A percentile compares a stretch with the other conserved stretches of the same genome.
These are phyloP conservation scores for Carduelis carduelis DNA, from an alignment of 2,797 vertebrate species.

Conservation along the genomic window DNA sequence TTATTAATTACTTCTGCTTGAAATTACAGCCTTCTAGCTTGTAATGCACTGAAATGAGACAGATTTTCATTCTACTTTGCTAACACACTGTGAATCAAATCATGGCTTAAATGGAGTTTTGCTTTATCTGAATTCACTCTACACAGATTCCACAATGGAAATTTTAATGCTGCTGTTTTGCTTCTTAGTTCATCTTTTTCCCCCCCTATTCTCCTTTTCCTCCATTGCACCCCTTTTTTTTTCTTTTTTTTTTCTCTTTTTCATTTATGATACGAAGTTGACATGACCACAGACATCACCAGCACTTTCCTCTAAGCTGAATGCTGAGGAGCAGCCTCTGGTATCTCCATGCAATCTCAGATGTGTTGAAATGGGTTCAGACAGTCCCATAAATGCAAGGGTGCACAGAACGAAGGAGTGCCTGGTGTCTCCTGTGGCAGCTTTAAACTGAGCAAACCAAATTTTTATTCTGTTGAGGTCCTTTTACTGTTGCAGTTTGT, in stretches of 20 bases:
- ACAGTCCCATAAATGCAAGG: not conserved
- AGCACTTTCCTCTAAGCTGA: not conserved
- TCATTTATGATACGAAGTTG: not conserved
- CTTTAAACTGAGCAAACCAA: not conserved
- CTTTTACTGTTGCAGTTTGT: not conserved
- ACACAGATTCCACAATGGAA: conserved; percentile 29
- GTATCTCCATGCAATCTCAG: not conserved
- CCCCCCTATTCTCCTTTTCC: not conserved
- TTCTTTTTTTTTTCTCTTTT: not conserved
- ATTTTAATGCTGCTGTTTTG: not conserved
- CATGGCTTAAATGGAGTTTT: not conserved
- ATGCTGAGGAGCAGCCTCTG: not conserved
- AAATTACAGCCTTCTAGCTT: not conserved
- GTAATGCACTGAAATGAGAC: not conserved
- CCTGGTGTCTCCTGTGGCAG: not conserved
- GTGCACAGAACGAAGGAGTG: rapidly evolving
- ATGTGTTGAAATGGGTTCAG: not conserved
- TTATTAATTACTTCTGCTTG: not conserved
- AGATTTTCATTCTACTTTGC: not conserved
- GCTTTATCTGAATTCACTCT: conserved; percentile 42
- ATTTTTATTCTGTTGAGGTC: not conserved
- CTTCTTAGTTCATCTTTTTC: not conserved
- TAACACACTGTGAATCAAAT: not conserved
- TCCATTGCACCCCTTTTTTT: not conserved
- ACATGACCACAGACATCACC: not conserved